Evolutionary conservation across 1,140 invertebrate species (phyloP).

Genomic region (Portunus trituberculatus): DNA sequence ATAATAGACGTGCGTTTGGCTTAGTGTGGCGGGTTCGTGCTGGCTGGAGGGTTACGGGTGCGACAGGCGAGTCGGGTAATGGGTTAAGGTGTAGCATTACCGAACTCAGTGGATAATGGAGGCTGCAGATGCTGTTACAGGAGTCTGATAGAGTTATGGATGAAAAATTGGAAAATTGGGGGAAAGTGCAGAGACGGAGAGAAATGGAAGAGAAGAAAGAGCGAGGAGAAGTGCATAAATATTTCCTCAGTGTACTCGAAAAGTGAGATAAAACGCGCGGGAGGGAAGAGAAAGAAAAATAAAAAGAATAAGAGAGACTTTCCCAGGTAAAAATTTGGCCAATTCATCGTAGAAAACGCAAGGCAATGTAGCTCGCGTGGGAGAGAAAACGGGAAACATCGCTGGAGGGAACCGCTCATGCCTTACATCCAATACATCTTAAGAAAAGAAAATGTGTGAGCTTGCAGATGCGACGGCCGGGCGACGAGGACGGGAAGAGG

Average conservation of each 20-base stretch:
- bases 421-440: constrained; percentile 13
- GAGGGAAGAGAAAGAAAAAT: neutral
- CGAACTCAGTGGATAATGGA: constrained; percentile 1
- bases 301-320: neutral
- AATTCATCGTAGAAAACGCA: neutral
- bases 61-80: neutral
- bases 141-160: neutral
- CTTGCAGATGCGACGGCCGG: neutral
- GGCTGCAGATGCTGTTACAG: neutral
- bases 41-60: neutral
- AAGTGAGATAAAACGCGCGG: neutral
- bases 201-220: constrained; percentile 2
- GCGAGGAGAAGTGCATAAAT: neutral
- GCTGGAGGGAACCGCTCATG: neutral
- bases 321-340: neutral
- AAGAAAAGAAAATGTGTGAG: constrained; percentile 23
- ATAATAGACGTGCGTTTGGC: neutral
- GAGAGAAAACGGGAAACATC: neutral
- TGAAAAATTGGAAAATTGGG: constrained; percentile 5
- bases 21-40: no score
- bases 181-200: constrained; percentile 17
- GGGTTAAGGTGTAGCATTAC: constrained; percentile 13
- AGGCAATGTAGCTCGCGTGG: neutral
- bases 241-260: neutral
- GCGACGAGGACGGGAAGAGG: neutral